Evolutionary conservation across 2,888 invertebrate species (phyloP), one percentile per base, ranked within the genome.

Genomic region (Cheilosia grossa): DNA sequence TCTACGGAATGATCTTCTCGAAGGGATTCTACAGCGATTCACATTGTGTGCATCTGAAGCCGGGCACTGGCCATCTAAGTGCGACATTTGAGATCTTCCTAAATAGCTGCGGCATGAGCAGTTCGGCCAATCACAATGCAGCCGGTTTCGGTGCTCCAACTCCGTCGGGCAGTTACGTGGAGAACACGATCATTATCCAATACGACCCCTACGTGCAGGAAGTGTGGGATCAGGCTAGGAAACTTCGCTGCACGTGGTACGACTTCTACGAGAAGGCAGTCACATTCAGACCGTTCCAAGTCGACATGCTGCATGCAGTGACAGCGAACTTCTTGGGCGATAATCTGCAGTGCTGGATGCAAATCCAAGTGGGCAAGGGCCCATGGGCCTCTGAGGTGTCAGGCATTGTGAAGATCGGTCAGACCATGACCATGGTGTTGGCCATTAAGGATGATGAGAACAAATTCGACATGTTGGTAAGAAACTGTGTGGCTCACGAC

Each of bases 301-400:
- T 98, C 44, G 98, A 98, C 91, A 98, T 98, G 97, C 92, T 98
- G 88, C 97, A 98, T 91, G 98, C 98, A 0, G 98, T 98, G 56
- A 97, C 98, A 0, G 98, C 98, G 61, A 98, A 98, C 93, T 98
- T 98, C 94, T 94, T 98, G 88, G 98, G 98, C 33, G 98, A 98
- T 92, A 98, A 98, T 93, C 93, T 98, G 89, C 98, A 98, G 91
- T 98, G 98, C 92, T 98, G 98, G 98, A 98, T 98, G 98, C 98
- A 98, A 92, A 98, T 98, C 89, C 98, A 98, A 92, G 98, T 98
- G 56, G 98, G 98, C 73, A 98, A 98, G 91, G 98, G 98, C 87
- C 98, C 98, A 0, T 98, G 98, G 98, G 98, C 98, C n/a, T 97
- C 97, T 15, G 98, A 98, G 92, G 98, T 98, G 40, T 97, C 97